Percentiles rank a stretch among this genome's conserved stretches.
Conservation (phyloP, 2,888 invertebrate species). For the Craniophora ligustri region DNA sequence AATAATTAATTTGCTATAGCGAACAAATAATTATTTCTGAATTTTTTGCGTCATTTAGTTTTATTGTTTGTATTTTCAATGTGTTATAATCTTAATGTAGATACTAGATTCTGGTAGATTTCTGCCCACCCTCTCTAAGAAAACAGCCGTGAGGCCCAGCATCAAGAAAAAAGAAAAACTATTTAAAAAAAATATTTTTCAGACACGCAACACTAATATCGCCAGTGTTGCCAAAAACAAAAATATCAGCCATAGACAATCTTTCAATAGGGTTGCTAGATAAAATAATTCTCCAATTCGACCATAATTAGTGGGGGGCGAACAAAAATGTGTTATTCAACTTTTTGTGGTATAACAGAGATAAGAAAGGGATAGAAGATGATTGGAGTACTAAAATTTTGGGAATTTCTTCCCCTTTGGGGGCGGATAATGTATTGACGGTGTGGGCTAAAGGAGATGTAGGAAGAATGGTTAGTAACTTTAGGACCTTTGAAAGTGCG, state of each 20-base stretch:
- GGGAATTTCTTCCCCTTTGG: constrained; percentile 15
- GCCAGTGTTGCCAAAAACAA: constrained; percentile 76
- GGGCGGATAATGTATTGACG: constrained; percentile 9
- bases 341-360: constrained; percentile 24
- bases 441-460: constrained; percentile 23
- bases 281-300: constrained; percentile 37
- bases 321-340: not conserved
- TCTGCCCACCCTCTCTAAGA: not conserved
- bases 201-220: constrained; percentile 78
- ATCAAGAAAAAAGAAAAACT: not conserved
- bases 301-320: constrained; percentile 12
- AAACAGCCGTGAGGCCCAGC: not conserved
- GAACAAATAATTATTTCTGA: no score
- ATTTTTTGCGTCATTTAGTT: no score
- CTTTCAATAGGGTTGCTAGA: constrained; percentile 90
- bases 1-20: no score
- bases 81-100: no score
- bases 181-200: constrained; percentile 35
- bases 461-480: constrained; percentile 15
- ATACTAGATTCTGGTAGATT: no score
- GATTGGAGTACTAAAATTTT: constrained; percentile 21
- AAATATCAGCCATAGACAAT: constrained; percentile 86
- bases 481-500: no score
- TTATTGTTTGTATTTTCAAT: no score
- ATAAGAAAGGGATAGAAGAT: constrained; percentile 12